A percentile compares a stretch with the other conserved stretches of the same genome.
Evolutionary conservation across 2,797 vertebrate species (phyloP).

Genomic region (Lagocephalus sceleratus): DNA sequence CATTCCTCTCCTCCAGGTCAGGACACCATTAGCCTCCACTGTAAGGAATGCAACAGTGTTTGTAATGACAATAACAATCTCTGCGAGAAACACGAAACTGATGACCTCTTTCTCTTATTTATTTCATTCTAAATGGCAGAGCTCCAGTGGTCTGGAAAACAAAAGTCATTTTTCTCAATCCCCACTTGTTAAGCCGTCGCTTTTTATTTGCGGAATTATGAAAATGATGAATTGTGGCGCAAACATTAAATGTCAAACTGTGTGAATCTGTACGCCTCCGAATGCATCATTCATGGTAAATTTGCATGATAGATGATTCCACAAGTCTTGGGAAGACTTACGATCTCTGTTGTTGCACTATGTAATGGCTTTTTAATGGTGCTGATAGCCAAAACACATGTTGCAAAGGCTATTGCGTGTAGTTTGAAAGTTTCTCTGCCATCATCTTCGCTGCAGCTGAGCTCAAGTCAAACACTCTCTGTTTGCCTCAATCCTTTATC

Average conservation of each 20-base stretch:
- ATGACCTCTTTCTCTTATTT: slow-evolving; percentile 20
- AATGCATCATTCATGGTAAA: slow-evolving; percentile 63
- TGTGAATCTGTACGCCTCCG: slow-evolving; percentile 40
- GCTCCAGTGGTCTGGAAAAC: slow-evolving; percentile 23
- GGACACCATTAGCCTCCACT: slow-evolving; percentile 66
- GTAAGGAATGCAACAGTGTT: slow-evolving; percentile 61
- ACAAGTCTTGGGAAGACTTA: slow-evolving; percentile 53
- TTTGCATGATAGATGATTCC: slow-evolving; percentile 68
- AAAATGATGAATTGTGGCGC: slow-evolving; percentile 40
- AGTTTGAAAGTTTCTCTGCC: slow-evolving; percentile 43
- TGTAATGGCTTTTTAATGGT: slow-evolving; percentile 75
- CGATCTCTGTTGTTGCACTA: slow-evolving; percentile 62
- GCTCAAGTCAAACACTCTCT: slow-evolving; percentile 1
- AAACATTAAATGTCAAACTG: slow-evolving; percentile 49
- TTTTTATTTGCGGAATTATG: slow-evolving; percentile 18
- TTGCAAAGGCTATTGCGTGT: slow-evolving; percentile 43
- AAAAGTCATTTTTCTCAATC: slow-evolving; percentile 18
- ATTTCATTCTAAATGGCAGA: slow-evolving; percentile 1
- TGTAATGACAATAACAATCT: slow-evolving; percentile 51
- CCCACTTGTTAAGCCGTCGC: slow-evolving; percentile 1
- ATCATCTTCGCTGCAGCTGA: slow-evolving; percentile 5
- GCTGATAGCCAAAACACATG: slow-evolving; percentile 78
- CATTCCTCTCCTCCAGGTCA: slow-evolving; percentile 69
- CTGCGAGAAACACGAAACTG: slow-evolving; percentile 29
- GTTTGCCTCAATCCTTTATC: slow-evolving; percentile 20